Conservation (phyloP, 2,113 vertebrate genomes). For the Myrmophylax atrothorax region DNA sequence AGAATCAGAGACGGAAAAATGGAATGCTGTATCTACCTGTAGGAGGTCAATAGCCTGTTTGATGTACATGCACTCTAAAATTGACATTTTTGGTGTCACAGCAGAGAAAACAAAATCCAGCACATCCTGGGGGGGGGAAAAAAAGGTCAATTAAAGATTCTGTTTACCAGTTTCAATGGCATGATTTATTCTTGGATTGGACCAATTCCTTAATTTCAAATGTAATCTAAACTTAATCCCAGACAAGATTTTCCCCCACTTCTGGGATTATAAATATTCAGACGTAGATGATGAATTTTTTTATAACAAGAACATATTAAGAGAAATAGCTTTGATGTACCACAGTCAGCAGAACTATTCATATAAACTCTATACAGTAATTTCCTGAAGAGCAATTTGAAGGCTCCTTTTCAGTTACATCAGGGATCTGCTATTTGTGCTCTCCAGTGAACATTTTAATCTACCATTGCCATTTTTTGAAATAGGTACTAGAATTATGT, state of each 20-base stretch:
- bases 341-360: background rate
- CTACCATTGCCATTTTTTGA: background rate
- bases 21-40: conserved; percentile 69
- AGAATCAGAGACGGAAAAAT: background rate
- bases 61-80: conserved; percentile 88
- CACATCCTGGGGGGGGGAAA: conserved; percentile 71
- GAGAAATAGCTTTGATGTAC: background rate
- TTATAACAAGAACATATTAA: background rate
- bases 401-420: background rate
- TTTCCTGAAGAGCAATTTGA: conserved; percentile 7
- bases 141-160: background rate
- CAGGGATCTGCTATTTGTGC: background rate
- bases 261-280: background rate
- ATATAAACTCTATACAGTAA: background rate
- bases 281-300: background rate
- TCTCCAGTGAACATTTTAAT: background rate
- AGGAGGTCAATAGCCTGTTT: conserved; percentile 85
- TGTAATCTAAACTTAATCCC: background rate
- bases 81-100: conserved; percentile 81
- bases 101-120: conserved; percentile 82
- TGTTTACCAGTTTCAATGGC: background rate
- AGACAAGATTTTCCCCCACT: background rate
- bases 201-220: background rate
- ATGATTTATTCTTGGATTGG: background rate
- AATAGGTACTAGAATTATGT: background rate